Conservation (phyloP, 2,888 invertebrate species). For the Lochmaea crataegi region DNA sequence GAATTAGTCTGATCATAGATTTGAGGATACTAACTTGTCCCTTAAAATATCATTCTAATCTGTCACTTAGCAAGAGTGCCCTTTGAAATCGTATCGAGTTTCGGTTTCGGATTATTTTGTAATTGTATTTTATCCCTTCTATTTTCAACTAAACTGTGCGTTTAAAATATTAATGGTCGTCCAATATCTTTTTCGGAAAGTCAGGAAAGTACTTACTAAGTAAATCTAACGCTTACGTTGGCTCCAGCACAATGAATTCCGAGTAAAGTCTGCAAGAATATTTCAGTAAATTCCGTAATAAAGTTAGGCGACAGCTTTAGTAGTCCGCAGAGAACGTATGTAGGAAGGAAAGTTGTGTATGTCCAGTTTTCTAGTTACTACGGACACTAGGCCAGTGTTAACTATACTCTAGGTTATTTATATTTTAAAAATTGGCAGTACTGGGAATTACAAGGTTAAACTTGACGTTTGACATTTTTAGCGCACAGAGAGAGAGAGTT, state of each 20-base stretch:
- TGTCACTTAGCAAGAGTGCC: constrained; percentile 44
- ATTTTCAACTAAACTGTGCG: neutral
- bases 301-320: constrained; percentile 65
- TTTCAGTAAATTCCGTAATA: constrained; percentile 58
- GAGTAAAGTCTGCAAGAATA: constrained; percentile 28
- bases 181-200: constrained; percentile 3
- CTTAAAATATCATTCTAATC: constrained; percentile 56
- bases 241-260: constrained; percentile 11
- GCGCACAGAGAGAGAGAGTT: too few species aligned
- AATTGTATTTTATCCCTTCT: too few species aligned
- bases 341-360: constrained; percentile 27
- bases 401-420: too few species aligned
- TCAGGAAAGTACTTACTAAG: neutral
- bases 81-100: constrained; percentile 39
- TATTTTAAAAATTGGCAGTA: too few species aligned
- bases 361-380: constrained; percentile 1
- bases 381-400: constrained; percentile 14
- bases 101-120: neutral
- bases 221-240: constrained; percentile 9
- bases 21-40: constrained; percentile 49
- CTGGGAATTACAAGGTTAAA: too few species aligned
- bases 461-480: too few species aligned
- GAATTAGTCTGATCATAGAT: constrained; percentile 60
- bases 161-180: neutral
- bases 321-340: constrained; percentile 54